A percentile compares a stretch with the other conserved stretches of the same genome.
These are phyloP conservation scores for Poliocrania exsul DNA, from an alignment of 2,797 vertebrate species.

Conservation along the genomic window DNA sequence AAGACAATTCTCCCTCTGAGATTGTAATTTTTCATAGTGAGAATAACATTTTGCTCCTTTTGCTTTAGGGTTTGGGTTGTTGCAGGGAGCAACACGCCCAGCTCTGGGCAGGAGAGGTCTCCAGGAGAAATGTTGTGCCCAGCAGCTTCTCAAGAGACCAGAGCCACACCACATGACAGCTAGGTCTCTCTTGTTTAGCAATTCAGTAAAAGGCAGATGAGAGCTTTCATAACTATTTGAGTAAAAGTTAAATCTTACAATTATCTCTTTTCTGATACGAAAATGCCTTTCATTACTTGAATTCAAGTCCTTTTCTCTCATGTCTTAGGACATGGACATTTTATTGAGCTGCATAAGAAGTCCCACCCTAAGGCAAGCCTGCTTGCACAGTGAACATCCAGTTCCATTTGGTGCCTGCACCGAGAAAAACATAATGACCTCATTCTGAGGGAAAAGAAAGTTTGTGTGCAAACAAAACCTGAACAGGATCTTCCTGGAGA, in stretches of 20 bases:
- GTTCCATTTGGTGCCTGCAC: not conserved
- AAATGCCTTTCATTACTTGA: not conserved
- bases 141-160: not conserved
- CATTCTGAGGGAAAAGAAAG: not conserved
- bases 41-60: not conserved
- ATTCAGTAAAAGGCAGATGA: not conserved
- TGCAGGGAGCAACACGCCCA: not conserved
- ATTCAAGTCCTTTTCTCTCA: not conserved
- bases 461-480: not conserved
- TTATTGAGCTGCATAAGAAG: not conserved
- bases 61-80: not conserved
- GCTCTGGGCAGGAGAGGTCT: not conserved
- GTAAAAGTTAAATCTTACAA: not conserved
- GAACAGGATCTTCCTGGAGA: not conserved
- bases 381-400: not conserved
- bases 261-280: not conserved
- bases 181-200: not conserved
- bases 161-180: accelerated
- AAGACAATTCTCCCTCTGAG: not conserved
- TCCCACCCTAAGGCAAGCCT: not conserved
- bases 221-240: not conserved
- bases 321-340: not conserved
- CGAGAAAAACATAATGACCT: not conserved
- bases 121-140: not conserved
- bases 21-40: not conserved